phyloP scores from a whole-genome alignment of 2,888 invertebrate genomes.

The Drosophila nigritarsus region DNA sequence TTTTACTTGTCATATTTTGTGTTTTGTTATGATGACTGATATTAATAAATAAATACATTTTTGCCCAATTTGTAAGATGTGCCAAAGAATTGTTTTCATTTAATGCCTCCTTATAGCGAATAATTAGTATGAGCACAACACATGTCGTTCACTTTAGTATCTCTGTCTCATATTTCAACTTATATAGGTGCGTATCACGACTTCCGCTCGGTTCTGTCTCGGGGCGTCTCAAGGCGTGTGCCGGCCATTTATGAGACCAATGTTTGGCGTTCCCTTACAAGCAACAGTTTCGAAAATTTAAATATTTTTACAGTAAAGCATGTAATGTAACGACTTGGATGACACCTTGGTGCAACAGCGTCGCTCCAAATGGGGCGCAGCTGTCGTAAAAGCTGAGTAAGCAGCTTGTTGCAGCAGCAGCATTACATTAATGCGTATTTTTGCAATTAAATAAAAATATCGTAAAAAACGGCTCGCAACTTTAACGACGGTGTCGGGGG shows the following conservation, averaged over 20 bases:
- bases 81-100: not conserved
- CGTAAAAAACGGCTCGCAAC: constrained; percentile 60
- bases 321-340: constrained; percentile 58
- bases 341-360: constrained; percentile 57
- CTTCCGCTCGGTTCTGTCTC: constrained; percentile 24
- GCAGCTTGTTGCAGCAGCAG: constrained; percentile 13
- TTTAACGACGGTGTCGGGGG: constrained; percentile 47
- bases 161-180: constrained; percentile 18
- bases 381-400: constrained; percentile 58
- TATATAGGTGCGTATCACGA: constrained; percentile 21
- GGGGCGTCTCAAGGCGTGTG: constrained; percentile 20
- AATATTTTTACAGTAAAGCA: constrained; percentile 58
- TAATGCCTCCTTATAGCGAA: not conserved
- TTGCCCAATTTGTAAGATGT: not conserved
- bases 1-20: not conserved
- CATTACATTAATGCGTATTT: constrained; percentile 53
- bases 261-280: constrained; percentile 14
- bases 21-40: not conserved
- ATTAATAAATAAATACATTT: not conserved
- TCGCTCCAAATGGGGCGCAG: constrained; percentile 47
- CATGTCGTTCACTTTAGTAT: constrained; percentile 17
- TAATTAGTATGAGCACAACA: not conserved
- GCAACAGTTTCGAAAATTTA: constrained; percentile 46
- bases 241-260: constrained; percentile 24
- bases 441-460: constrained; percentile 76